These are phyloP conservation scores for Caretta caretta DNA, from an alignment of 2,113 vertebrate genomes.

Conservation along the genomic window DNA sequence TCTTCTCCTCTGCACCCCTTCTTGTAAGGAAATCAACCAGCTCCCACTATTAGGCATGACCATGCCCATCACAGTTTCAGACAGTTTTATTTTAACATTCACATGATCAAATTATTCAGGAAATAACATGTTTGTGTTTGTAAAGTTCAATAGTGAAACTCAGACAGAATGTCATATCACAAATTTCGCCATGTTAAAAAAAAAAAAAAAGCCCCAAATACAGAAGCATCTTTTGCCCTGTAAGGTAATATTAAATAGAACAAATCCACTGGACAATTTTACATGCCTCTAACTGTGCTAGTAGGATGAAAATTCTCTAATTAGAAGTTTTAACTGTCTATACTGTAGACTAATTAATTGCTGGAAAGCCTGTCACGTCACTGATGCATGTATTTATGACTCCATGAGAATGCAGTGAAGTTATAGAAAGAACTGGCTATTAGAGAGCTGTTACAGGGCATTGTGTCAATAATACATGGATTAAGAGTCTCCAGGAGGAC, in stretches of 20 bases:
- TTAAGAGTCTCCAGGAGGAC: neutral
- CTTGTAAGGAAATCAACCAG: neutral
- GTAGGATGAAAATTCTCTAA: neutral
- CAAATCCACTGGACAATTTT: neutral
- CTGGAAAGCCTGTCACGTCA: neutral
- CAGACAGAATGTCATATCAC: neutral
- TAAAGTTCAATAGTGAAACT: neutral
- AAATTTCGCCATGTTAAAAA: neutral
- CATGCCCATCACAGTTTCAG: no score
- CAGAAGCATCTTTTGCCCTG: neutral
- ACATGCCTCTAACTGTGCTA: neutral
- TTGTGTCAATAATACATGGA: neutral
- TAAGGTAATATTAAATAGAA: neutral
- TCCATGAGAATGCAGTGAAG: neutral
- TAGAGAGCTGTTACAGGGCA: neutral
- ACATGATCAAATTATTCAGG: neutral
- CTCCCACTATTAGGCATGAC: no score
- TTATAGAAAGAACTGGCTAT: neutral
- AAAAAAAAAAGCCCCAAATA: neutral
- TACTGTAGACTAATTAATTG: neutral
- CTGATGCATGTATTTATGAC: neutral
- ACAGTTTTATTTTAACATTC: neutral
- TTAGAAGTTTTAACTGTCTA: neutral
- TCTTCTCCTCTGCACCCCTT: neutral
- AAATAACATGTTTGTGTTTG: neutral